Evolutionary conservation across 2,888 invertebrate genomes (phyloP).

Genomic region (Ditula angustiorana): DNA sequence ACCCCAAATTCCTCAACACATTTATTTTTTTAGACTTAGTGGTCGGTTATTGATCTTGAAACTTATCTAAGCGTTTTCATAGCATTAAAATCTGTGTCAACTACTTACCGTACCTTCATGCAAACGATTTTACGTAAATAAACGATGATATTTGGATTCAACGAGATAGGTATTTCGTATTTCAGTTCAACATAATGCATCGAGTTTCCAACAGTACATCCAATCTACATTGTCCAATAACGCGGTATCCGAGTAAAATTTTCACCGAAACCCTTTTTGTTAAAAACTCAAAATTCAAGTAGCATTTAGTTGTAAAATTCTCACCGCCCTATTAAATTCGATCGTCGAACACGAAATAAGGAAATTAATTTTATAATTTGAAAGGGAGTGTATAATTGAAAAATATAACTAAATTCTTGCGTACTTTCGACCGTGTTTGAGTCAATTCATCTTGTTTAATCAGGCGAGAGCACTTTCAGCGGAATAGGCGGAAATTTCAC

Average conservation of each 20-base stretch:
- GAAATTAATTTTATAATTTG: slow-evolving; percentile 50
- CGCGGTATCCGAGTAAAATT: not conserved
- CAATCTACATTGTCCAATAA: not conserved
- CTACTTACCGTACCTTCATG: too few relatives aligned
- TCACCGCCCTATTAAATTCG: not conserved
- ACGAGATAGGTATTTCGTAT: slow-evolving; percentile 8
- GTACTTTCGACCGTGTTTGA: slow-evolving; percentile 63
- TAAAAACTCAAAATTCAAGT: not conserved
- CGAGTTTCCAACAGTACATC: not conserved
- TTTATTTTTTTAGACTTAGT: too few relatives aligned
- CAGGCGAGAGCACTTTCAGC: slow-evolving; percentile 77
- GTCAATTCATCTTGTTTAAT: slow-evolving; percentile 84
- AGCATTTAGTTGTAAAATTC: slow-evolving; percentile 19
- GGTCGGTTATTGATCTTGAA: too few relatives aligned
- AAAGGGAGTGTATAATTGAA: slow-evolving; percentile 52
- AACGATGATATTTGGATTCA: too few relatives aligned
- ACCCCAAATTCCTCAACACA: too few relatives aligned
- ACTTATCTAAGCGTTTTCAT: too few relatives aligned
- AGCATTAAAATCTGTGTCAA: too few relatives aligned
- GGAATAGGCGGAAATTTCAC: slow-evolving; percentile 81
- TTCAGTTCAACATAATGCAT: slow-evolving; percentile 2
- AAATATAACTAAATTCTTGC: slow-evolving; percentile 55
- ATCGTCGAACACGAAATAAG: slow-evolving; percentile 45
- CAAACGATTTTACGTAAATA: too few relatives aligned
- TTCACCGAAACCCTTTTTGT: not conserved